Base-by-base conservation (phyloP, 2,797 vertebrate genomes). In the Mionectes olivaceus region DNA sequence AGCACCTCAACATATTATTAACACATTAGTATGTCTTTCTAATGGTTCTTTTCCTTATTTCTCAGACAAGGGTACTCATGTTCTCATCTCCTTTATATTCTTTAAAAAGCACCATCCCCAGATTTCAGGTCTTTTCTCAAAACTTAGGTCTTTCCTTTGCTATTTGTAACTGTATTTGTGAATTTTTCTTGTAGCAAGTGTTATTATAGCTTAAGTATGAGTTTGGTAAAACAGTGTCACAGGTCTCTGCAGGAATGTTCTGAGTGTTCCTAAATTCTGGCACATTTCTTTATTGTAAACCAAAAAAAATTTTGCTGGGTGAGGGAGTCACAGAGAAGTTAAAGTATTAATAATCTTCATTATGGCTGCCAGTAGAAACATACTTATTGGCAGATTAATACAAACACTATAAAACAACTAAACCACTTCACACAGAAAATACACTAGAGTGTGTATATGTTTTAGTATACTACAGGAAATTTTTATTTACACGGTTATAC, bases 401-500 rank as follows among this genome's bases (percentile, higher is more conserved):
- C 8, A 81, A 76, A 47, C 12, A n/a, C 55, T 83, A 19, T 5
- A 44, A 2, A 1, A 21, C 1, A 5, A 39, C 11, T 63, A 79
- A 67, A 46, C 19, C 10, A 25, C n/a, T 75, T 57, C 53, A 44
- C 10, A 46, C 5, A 64, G 25, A 57, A 92, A 64, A 73, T 33
- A n/a, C 10, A 8, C 6, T 57, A 39, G 5, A 17, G 2, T 5
- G 37, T 5, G 6, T 50, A 50, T 0, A 1, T 61, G 1, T 10
- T 32, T 49, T 64, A 37, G 3, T 52, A 39, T 10, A 50, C 7
- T 19, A 37, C 10, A 50, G 27, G 15, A 74, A 55, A 19, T 24
- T 39, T 87, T 30, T 30, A 17, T 22, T 53, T 69, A 67, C 21
- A 43, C 28, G 3, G 56, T 91, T 49, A n/a, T 64, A 65, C 5